Evolutionary conservation across 2,113 vertebrate species (phyloP).

Genomic region (Muscicapa adusta): DNA sequence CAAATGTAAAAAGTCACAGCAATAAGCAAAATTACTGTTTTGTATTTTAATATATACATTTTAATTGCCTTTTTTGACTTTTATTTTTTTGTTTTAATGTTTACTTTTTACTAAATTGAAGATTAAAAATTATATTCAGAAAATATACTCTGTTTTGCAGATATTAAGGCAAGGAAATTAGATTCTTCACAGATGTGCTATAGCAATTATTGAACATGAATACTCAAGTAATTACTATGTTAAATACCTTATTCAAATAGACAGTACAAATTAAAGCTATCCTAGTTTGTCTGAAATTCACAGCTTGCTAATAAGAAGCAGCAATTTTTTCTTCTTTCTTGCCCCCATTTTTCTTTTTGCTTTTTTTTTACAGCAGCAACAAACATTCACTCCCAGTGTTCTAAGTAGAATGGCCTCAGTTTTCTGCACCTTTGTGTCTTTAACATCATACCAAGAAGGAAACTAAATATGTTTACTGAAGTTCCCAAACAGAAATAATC

Average conservation of each 20-base stretch:
- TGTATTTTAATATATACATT: neutral
- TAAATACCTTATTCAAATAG: conserved; percentile 58
- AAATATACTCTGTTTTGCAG: conserved; percentile 3
- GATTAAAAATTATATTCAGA: neutral
- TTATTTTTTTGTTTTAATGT: neutral
- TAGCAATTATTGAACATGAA: conserved; percentile 60
- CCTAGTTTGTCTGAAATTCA: neutral
- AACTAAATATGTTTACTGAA: neutral
- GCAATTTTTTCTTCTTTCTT: neutral
- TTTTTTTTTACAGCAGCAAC: neutral
- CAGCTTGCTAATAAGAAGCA: neutral
- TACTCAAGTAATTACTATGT: conserved; percentile 53
- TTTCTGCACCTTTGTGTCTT: neutral
- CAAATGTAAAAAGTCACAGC: neutral
- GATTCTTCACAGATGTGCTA: conserved; percentile 48
- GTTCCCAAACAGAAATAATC: neutral
- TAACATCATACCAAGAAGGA: neutral
- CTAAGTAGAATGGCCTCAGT: neutral
- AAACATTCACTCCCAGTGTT: neutral
- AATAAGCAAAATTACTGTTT: conserved; percentile 24
- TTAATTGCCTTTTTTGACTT: neutral
- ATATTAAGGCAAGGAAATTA: conserved; percentile 33
- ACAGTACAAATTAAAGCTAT: conserved; percentile 45
- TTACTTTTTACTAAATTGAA: conserved; percentile 13
- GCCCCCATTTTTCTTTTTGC: neutral